phyloP scores from a whole-genome alignment of 2,113 vertebrate genomes.

The Brachyhypopomus occidentalis region DNA sequence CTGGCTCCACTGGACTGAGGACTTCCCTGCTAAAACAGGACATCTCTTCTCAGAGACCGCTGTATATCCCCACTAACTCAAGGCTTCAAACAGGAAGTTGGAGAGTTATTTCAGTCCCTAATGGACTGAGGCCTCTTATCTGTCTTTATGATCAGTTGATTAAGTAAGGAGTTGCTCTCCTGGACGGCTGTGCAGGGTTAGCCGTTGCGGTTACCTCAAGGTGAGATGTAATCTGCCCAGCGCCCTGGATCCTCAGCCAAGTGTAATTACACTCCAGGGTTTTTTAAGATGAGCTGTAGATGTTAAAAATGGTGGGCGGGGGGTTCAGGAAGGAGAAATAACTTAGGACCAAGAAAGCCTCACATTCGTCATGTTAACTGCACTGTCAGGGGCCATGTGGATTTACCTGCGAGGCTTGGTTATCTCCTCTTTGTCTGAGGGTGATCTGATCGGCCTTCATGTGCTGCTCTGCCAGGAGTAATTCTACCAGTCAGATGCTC shows the following conservation, averaged over 20 bases:
- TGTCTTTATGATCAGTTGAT: constrained; percentile 21
- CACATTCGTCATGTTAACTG: not conserved
- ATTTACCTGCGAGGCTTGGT: not conserved
- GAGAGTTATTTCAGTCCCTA: constrained; percentile 64
- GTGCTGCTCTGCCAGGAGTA: not conserved
- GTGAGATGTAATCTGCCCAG: not conserved
- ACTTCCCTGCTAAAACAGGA: too few species aligned
- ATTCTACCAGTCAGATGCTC: not conserved
- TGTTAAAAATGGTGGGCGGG: not conserved
- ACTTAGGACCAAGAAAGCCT: not conserved
- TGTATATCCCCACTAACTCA: constrained; percentile 54
- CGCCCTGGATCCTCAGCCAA: not conserved
- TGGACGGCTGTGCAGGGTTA: not conserved
- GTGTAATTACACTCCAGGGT: constrained; percentile 1
- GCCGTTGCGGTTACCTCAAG: not conserved
- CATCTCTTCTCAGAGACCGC: constrained; percentile 22
- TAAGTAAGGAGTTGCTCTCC: not conserved
- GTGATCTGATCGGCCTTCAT: not conserved
- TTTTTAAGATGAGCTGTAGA: not conserved
- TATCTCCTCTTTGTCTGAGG: not conserved
- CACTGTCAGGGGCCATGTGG: not conserved
- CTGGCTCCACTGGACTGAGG: too few species aligned
- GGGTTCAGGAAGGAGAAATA: not conserved
- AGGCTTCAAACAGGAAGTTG: constrained; percentile 58
- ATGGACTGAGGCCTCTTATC: constrained; percentile 48